Conservation (phyloP, 2,888 invertebrate species). For the Adelphocoris suturalis region DNA sequence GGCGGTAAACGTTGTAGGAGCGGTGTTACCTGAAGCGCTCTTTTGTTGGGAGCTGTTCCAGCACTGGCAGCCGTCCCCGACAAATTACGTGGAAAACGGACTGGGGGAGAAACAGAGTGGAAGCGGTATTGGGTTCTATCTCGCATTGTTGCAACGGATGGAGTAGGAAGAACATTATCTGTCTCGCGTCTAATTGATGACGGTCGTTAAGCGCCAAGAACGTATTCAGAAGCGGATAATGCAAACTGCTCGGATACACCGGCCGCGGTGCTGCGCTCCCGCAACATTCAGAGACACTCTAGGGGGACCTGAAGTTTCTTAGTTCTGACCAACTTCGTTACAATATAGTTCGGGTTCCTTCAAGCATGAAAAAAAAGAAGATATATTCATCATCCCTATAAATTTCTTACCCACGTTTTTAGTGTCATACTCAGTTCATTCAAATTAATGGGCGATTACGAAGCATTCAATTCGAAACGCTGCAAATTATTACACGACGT, state of each 20-base stretch:
- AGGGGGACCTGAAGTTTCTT: background rate
- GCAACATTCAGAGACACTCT: slow-evolving; percentile 14
- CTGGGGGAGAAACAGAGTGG: slow-evolving; percentile 16
- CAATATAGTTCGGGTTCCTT: background rate
- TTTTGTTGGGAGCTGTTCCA: slow-evolving; percentile 27
- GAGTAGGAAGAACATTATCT: slow-evolving; percentile 51
- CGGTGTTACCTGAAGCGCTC: slow-evolving; percentile 22
- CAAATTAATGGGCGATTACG: too few species aligned
- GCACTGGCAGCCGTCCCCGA: slow-evolving; percentile 7
- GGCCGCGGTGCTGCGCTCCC: background rate
- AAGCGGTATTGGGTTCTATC: slow-evolving; percentile 48
- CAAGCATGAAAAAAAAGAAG: background rate
- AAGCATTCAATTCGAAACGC: too few species aligned
- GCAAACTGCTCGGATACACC: slow-evolving; percentile 45
- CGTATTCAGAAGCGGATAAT: slow-evolving; percentile 51
- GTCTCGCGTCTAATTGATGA: slow-evolving; percentile 49
- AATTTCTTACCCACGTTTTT: too few species aligned
- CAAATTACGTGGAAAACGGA: slow-evolving; percentile 42
- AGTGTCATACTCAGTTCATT: too few species aligned
- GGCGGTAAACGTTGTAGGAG: background rate
- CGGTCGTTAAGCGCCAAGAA: slow-evolving; percentile 51
- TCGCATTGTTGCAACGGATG: slow-evolving; percentile 49
- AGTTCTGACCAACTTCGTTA: slow-evolving; percentile 5
- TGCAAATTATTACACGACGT: too few species aligned
- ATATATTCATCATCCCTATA: too few species aligned